These are phyloP conservation scores for Parambassis ranga DNA, from an alignment of 2,797 vertebrate species.

Conservation along the genomic window DNA sequence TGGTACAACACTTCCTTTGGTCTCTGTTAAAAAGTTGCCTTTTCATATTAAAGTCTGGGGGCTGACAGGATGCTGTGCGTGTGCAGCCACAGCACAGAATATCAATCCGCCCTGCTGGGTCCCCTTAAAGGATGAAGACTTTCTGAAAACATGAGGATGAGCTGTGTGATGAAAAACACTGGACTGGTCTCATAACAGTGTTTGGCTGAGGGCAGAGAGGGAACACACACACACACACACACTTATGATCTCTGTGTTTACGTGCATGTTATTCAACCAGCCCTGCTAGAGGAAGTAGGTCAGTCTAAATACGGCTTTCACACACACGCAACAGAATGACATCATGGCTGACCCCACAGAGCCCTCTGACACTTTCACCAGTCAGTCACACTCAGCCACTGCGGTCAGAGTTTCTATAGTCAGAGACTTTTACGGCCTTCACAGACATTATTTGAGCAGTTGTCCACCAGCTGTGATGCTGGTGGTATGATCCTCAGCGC, in stretches of 20 bases:
- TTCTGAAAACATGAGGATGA: neutral
- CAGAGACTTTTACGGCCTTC: too few relatives aligned
- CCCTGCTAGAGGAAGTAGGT: slow-evolving; percentile 38
- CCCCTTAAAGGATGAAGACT: neutral
- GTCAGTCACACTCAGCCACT: too few relatives aligned
- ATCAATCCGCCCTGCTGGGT: too few relatives aligned
- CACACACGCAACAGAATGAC: neutral
- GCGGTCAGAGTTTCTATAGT: too few relatives aligned
- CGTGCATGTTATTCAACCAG: slow-evolving; percentile 3
- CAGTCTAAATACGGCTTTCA: slow-evolving; percentile 48
- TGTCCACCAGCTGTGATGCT: too few relatives aligned
- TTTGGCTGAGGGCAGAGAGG: slow-evolving; percentile 16
- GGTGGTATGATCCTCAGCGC: too few relatives aligned
- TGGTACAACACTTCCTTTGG: too few relatives aligned
- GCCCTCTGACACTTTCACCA: neutral
- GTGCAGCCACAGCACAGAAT: too few relatives aligned
- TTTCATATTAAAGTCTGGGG: too few relatives aligned
- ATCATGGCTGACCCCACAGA: neutral
- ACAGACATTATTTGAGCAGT: too few relatives aligned
- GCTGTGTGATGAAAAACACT: neutral
- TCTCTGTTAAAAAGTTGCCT: too few relatives aligned
- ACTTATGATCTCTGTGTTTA: slow-evolving; percentile 27
- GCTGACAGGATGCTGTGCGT: too few relatives aligned
- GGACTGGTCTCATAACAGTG: neutral
- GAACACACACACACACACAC: neutral